phyloP scores from a whole-genome alignment of 2,113 vertebrate genomes.

The Xyrauchen texanus region DNA sequence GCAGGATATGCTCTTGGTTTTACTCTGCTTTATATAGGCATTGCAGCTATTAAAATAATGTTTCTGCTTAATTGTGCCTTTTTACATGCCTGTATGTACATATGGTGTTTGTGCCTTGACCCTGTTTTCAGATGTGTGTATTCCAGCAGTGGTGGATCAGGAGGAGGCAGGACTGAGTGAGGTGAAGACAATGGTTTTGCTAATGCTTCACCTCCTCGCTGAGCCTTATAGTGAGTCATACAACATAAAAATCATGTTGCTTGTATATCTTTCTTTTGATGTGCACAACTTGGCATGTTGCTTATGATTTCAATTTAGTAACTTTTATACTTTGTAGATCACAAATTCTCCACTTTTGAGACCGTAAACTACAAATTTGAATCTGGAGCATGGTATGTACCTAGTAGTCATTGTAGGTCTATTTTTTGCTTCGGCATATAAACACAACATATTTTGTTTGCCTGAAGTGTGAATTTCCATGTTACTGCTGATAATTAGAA shows the following conservation, averaged over 20 bases:
- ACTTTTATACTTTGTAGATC: slow-evolving; percentile 72
- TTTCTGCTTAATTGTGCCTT: not conserved
- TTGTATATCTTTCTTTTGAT: not conserved
- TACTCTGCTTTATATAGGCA: too few species aligned
- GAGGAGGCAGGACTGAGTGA: slow-evolving; percentile 82
- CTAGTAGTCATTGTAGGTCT: too few species aligned
- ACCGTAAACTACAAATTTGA: slow-evolving; percentile 92
- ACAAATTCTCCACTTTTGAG: slow-evolving; percentile 82
- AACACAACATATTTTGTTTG: too few species aligned
- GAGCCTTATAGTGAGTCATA: slow-evolving; percentile 83
- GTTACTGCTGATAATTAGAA: too few species aligned
- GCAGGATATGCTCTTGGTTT: too few species aligned
- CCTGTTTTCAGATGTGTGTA: slow-evolving; percentile 76
- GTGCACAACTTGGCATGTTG: not conserved
- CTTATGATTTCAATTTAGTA: not conserved
- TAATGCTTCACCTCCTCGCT: slow-evolving; percentile 82
- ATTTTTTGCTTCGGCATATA: too few species aligned
- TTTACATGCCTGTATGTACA: too few species aligned
- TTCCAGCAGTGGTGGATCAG: slow-evolving; percentile 81
- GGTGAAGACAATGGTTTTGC: slow-evolving; percentile 87
- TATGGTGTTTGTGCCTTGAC: slow-evolving; percentile 58
- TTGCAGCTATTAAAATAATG: too few species aligned
- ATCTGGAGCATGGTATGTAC: slow-evolving; percentile 90
- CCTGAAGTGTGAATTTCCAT: too few species aligned
- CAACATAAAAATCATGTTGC: not conserved